Base-by-base conservation (phyloP, 2,113 vertebrate species). In the Syrrhaptes paradoxus region DNA sequence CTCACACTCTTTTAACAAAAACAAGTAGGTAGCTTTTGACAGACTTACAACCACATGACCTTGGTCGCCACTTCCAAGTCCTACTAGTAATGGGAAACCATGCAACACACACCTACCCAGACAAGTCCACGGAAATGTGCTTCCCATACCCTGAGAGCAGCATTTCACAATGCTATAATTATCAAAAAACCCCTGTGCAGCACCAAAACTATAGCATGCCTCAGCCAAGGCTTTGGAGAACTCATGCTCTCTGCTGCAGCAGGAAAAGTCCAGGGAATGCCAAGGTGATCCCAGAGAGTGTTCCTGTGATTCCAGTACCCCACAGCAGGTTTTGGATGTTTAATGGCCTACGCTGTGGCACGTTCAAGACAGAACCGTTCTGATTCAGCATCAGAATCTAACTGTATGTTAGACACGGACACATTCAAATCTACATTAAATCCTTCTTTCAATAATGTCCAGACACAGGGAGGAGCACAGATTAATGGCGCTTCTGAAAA, bases 91-190 rank as follows among this genome's bases (percentile, higher is more conserved):
- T 1, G 17, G 21, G 46, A 78, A 74, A 61, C 21, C 34, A 68
- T 0, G 6, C 4, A 73, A 77, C 21, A 71, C 57, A 20, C 17
- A 58, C 15, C 20, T 54, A 25, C 20, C 7, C 14, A 25, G 18
- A 10, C 17, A 65, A 73, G 36, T 18, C 54, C 43, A 63, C 8
- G 15, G 34, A 52, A 72, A 26, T 0, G 0, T 6, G 52, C 57
- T 59, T 81, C 28, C 57, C 66, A 20, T 2, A 62, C 7, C 16
- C 29, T 0, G 15, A 75, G 13, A 67, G 52, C 55, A 62, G 55
- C n/a, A 67, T 29, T 17, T 57, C 74, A 62, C 77, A 87, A 14
- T 22, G 32, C 43, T 65, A 7, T 4, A 88, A 29, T n/a, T 36
- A 4, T 26, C 26, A 57, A 59, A 73, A 80, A 77, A 5, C 8